A percentile compares a stretch with the other conserved stretches of the same genome.
These are phyloP conservation scores for Oceanites oceanicus DNA, from an alignment of 2,113 vertebrate genomes.

Conservation along the genomic window DNA sequence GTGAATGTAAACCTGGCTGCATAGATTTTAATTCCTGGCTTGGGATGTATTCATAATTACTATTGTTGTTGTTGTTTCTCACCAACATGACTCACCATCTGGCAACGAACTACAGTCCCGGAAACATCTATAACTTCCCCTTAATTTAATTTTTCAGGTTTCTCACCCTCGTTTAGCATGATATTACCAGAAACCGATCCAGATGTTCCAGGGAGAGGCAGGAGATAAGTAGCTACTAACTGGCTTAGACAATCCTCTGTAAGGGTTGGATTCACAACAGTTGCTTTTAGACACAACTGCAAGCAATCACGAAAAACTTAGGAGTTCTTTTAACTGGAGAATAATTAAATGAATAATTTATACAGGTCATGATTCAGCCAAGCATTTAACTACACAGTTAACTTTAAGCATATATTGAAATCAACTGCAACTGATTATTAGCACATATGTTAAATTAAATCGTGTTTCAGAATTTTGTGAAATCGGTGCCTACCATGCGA, in stretches of 20 bases:
- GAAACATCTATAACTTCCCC: background rate
- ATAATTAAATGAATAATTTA: slow-evolving; percentile 33
- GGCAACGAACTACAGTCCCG: background rate
- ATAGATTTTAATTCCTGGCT: background rate
- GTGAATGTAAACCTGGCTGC: background rate
- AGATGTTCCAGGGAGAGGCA: slow-evolving; percentile 25
- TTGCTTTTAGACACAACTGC: slow-evolving; percentile 1
- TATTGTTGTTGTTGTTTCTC: slow-evolving; percentile 34
- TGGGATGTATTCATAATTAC: background rate
- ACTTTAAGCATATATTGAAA: background rate
- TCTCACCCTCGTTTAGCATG: background rate
- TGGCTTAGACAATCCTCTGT: background rate
- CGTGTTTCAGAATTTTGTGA: background rate
- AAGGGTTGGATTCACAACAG: background rate
- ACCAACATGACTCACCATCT: slow-evolving; percentile 25
- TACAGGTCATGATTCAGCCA: background rate
- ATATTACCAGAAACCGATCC: slow-evolving; percentile 3
- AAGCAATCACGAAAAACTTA: background rate
- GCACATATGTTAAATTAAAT: background rate
- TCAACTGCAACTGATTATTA: background rate
- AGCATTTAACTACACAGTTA: slow-evolving; percentile 16
- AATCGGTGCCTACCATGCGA: background rate
- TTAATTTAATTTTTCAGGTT: slow-evolving; percentile 17
- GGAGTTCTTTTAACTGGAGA: background rate
- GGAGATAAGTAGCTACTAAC: background rate